Evolutionary conservation across 1,140 invertebrate species (phyloP), one percentile per base, ranked within the genome.

Genomic region (Drosophila bipectinata): DNA sequence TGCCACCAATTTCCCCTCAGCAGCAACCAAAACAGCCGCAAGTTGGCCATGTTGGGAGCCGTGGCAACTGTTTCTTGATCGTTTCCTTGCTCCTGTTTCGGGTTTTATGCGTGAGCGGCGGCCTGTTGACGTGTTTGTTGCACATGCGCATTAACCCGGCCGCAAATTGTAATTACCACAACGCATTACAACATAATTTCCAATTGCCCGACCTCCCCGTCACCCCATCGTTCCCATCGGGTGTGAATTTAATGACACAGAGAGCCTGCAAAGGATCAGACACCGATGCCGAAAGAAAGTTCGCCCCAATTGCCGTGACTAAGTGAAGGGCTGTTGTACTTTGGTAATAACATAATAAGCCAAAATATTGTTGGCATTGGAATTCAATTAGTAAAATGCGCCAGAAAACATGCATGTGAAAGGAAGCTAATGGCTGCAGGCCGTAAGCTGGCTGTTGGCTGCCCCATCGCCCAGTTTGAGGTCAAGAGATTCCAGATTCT

Each of bases 91-190:
- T 73, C 61, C 52, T 59, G 54, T 73, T 64, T 59, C 55, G 57
- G 53, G 44, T 8, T 57, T 66, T 58, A 74, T 69, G 67, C 64
- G 67, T 69, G 67, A 69, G 63, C 67, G 64, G 14, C n/a, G 63
- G 49, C 58, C 49, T 82, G 83, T 79, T 85, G 81, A 85, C 82
- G 81, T 85, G 81, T 85, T 49, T 85, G 79, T 88, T 88, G 83
- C 83, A 88, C 83, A 88, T 88, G 83, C 83, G 84, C 83, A 88
- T 88, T 88, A 88, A 88, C 62, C 72, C 47, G 83, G 84, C 83
- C 84, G 72, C 83, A 88, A 88, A 88, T 88, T 88, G 83, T 88
- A 88, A 88, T 88, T 88, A 88, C 83, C 83, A 88, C 83, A 88
- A 88, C 62, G 83, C 84, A 88, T 88, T 88, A 88, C 83, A 88